A percentile compares a stretch with the other conserved stretches of the same genome.
These are phyloP conservation scores for Metopia argyrocephala DNA, from an alignment of 2,888 invertebrate species.

Conservation along the genomic window DNA sequence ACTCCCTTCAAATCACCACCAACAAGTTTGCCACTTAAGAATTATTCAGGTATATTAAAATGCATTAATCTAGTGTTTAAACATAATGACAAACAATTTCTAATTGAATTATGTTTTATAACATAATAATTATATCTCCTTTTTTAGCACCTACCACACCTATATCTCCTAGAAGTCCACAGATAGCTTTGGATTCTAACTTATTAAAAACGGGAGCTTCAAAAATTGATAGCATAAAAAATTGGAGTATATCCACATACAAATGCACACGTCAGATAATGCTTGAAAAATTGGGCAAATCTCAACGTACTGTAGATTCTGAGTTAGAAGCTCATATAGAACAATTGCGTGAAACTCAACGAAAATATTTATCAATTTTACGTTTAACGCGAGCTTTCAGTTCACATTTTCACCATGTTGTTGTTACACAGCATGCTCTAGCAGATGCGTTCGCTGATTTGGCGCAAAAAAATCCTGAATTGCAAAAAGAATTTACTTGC, in stretches of 20 bases:
- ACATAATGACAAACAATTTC: no score
- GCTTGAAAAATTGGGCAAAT: constrained; percentile 97
- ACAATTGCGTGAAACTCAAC: constrained; percentile 93
- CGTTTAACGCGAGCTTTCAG: constrained; percentile 91
- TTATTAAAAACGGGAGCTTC: constrained; percentile 80
- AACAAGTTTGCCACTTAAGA: constrained; percentile 85
- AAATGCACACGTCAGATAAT: constrained; percentile 98
- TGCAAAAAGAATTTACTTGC: constrained; percentile 95
- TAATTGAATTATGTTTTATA: neutral
- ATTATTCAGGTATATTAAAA: constrained; percentile 81
- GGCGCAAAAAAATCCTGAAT: constrained; percentile 96
- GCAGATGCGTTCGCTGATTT: constrained; percentile 97
- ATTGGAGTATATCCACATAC: constrained; percentile 98
- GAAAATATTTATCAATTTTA: constrained; percentile 92
- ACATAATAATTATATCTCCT: no score
- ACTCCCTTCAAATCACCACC: constrained; percentile 82
- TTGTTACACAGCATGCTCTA: constrained; percentile 91
- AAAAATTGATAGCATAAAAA: constrained; percentile 94
- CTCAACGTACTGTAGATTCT: constrained; percentile 92
- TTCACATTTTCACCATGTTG: constrained; percentile 92
- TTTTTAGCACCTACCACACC: constrained; percentile 79
- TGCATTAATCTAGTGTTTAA: neutral
- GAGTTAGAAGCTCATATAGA: constrained; percentile 97
- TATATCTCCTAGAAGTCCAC: constrained; percentile 78
- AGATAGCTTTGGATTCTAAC: constrained; percentile 71